Conservation (phyloP, 2,113 vertebrate genomes). For the Pithys albifrons region DNA sequence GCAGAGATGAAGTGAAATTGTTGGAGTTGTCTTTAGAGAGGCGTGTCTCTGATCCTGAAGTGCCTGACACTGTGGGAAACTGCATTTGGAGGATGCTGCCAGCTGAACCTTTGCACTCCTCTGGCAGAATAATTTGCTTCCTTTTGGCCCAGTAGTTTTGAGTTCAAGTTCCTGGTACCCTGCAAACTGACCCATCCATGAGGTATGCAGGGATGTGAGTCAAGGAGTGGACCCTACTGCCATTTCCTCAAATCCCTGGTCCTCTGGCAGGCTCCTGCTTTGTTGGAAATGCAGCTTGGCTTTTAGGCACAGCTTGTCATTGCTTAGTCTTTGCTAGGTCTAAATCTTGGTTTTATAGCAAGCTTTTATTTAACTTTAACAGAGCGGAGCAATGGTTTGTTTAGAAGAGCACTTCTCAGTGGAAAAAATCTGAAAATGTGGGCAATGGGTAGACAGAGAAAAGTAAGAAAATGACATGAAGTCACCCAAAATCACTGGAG, state of each 20-base stretch:
- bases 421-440: fast-evolving
- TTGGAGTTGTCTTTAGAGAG: neutral
- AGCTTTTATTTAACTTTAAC: neutral
- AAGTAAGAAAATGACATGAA: neutral
- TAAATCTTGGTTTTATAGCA: neutral
- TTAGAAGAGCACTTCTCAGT: neutral
- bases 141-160: neutral
- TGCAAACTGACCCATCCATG: fast-evolving
- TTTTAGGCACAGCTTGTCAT: fast-evolving
- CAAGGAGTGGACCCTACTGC: neutral
- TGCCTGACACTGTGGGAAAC: neutral
- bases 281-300: neutral
- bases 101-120: neutral
- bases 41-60: neutral
- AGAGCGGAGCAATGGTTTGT: neutral
- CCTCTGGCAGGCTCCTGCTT: neutral
- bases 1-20: neutral
- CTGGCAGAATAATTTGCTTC: neutral
- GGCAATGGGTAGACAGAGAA: too few species aligned
- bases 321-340: neutral
- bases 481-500: fast-evolving
- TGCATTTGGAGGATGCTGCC: neutral
- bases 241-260: fast-evolving
- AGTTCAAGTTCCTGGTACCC: neutral
- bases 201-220: fast-evolving